Base-by-base conservation (phyloP, 92 coral and sea anemone genomes). In the Epizoanthus stellaris region DNA sequence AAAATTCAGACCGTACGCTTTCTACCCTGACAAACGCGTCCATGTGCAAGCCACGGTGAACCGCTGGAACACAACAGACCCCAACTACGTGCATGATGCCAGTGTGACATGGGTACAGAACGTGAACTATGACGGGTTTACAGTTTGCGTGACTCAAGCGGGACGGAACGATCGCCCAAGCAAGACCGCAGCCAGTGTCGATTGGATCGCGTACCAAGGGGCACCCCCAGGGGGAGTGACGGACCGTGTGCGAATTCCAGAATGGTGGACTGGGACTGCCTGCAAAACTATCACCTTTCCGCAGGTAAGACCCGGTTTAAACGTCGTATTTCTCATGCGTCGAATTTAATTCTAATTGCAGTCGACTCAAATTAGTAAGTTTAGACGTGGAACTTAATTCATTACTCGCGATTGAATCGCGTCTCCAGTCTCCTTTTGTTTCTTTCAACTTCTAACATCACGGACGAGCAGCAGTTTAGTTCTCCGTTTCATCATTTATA, bases 11-110 rank as follows among this genome's bases (percentile, higher is more conserved):
- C 88, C 94, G 14, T 83, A 65, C 64, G 82, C 88, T n/a, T 91
- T 91, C 39, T 91, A 91, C 82, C 94, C 94, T n/a, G 92, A 91
- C 73, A 88, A 91, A 85, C 90, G 81, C 25, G 89, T 91, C 56
- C 94, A 85, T 76, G 80, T 91, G 40, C 94, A 91, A 64, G 81
- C 85, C 42, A 84, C 92, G 5, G 92, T 88, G 45, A 91, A 89
- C 80, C 94, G 84, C 87, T 80, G 47, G 52, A 88, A 88, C 71
- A 81, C 80, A 21, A 81, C 91, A 17, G 82, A 88, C 57, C 87
- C 85, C n/a, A 16, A 16, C 59, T 88, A 53, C 19, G 91, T 88
- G 1, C 91, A 88, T 71, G 91, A 88, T 34, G 91, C 91, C 2
- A 74, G 47, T 20, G 91, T 84, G 40, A 59, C 88, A 12, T 88